Conservation (phyloP, 2,113 vertebrate species). For the Nyctibius bracteatus region DNA sequence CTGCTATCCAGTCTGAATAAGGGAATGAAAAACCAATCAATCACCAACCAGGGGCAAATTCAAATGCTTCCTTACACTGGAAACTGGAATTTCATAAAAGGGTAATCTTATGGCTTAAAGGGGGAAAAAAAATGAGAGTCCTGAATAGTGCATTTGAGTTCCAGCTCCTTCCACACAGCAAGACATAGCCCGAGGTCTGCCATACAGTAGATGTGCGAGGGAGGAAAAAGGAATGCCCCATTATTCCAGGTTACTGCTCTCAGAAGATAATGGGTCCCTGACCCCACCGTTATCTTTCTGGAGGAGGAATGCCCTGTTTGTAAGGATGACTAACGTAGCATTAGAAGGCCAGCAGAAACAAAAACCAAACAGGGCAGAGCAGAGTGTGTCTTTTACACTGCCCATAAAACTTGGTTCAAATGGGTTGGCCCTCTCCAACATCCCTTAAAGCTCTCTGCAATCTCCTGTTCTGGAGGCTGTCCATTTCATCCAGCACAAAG, state of each 20-base stretch:
- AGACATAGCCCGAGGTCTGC: not conserved
- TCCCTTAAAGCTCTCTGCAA: fast-evolving
- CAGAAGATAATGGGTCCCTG: not conserved
- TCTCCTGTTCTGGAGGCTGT: not conserved
- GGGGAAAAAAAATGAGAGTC: not conserved
- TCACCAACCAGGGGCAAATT: not conserved
- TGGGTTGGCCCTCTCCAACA: not conserved
- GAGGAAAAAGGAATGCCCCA: not conserved
- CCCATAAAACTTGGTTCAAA: not conserved
- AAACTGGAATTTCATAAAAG: not conserved
- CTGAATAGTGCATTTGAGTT: not conserved
- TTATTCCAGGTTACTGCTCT: not conserved
- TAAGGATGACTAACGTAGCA: not conserved
- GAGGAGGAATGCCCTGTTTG: not conserved
- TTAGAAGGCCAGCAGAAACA: not conserved
- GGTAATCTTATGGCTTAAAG: not conserved
- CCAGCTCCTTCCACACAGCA: not conserved
- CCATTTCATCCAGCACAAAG: not conserved
- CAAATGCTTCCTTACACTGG: not conserved
- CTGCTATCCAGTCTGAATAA: not conserved
- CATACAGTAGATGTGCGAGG: not conserved
- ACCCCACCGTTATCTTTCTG: not conserved
- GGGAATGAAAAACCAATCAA: not conserved
- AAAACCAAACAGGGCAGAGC: not conserved
- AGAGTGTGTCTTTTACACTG: fast-evolving